These are phyloP conservation scores for Caenorhabditis virilis DNA, from an alignment of 2,888 invertebrate species.

Conservation along the genomic window DNA sequence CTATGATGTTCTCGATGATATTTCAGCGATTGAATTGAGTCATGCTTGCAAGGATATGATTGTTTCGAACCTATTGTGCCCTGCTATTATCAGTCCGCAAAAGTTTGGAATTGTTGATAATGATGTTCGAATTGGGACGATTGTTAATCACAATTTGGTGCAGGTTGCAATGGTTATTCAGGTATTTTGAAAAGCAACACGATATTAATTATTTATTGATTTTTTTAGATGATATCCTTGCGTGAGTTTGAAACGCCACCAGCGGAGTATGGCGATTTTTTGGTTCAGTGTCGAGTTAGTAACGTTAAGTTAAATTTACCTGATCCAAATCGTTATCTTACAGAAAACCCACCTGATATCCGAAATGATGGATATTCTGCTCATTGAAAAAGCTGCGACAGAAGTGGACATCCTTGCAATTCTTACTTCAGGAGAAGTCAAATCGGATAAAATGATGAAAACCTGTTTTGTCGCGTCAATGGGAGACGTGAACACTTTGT, in stretches of 20 bases:
- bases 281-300: slow-evolving; percentile 26
- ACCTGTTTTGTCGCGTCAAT: slow-evolving; percentile 49
- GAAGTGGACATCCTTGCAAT: slow-evolving; percentile 18
- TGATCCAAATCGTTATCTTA: neutral
- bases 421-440: slow-evolving; percentile 6
- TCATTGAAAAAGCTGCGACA: slow-evolving; percentile 19
- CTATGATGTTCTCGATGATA: slow-evolving; percentile 15
- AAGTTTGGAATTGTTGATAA: slow-evolving; percentile 80
- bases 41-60: slow-evolving; percentile 85
- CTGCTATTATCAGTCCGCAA: slow-evolving; percentile 93
- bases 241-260: slow-evolving; percentile 83
- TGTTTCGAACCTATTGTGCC: slow-evolving; percentile 90
- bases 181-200: too few species aligned
- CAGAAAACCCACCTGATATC: slow-evolving; percentile 27
- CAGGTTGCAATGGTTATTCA: slow-evolving; percentile 84
- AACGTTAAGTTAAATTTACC: neutral
- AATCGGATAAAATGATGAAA: slow-evolving; percentile 16
- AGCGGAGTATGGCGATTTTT: slow-evolving; percentile 71
- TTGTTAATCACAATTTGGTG: slow-evolving; percentile 74
- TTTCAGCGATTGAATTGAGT: slow-evolving; percentile 63
- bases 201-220: too few species aligned
- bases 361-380: slow-evolving; percentile 28
- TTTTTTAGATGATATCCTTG: slow-evolving; percentile 84
- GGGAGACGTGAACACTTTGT: slow-evolving; percentile 54
- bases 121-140: slow-evolving; percentile 82